Conservation (phyloP, 2,113 vertebrate species). For the Ochotona princeps region DNA sequence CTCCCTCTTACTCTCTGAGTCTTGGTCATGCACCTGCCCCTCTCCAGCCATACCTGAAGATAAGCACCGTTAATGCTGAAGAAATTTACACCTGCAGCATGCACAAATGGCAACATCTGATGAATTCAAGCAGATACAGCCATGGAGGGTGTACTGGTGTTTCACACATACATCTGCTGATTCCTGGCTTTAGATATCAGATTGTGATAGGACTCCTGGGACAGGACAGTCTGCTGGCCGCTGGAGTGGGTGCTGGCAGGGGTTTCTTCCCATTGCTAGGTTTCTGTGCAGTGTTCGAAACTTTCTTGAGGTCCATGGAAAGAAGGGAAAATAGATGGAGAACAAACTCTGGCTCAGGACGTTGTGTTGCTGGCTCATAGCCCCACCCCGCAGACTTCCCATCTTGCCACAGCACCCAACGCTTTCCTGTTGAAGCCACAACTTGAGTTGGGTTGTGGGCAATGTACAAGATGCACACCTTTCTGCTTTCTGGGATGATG, state of each 20-base stretch:
- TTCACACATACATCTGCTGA: neutral
- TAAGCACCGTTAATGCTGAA: neutral
- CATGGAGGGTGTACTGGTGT: neutral
- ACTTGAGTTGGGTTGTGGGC: neutral
- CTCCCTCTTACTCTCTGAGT: neutral
- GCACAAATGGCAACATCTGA: neutral
- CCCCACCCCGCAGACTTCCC: neutral
- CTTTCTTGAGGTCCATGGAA: neutral
- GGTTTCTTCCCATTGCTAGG: neutral
- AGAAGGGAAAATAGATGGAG: neutral
- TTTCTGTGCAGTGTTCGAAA: neutral
- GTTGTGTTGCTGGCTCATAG: neutral
- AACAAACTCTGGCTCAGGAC: neutral
- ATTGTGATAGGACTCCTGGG: rapidly evolving
- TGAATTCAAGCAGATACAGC: too few species aligned
- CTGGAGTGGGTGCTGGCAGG: neutral
- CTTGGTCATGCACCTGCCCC: neutral
- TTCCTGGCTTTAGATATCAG: too few species aligned
- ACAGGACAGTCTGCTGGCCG: neutral
- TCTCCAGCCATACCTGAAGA: neutral
- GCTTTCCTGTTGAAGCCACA: neutral
- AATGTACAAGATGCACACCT: too few species aligned
- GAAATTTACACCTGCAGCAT: neutral
- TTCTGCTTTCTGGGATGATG: neutral
- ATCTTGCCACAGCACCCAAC: neutral